phyloP scores from a whole-genome alignment of 2,797 vertebrate genomes.

The Amniataba percoides region DNA sequence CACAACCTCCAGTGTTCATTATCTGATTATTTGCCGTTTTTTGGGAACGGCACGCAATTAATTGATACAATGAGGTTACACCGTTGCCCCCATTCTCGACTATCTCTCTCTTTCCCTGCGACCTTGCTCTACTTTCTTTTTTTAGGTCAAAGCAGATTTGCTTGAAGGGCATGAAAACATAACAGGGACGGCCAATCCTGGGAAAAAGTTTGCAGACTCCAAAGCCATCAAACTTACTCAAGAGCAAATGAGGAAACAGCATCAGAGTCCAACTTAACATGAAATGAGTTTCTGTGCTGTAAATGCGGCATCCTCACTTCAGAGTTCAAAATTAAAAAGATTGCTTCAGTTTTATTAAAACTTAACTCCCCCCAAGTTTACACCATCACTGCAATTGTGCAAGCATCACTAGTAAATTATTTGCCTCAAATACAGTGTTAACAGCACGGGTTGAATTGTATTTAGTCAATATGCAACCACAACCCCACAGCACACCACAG shows the following conservation, averaged over 20 bases:
- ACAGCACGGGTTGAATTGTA: not conserved
- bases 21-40: slow-evolving; percentile 11
- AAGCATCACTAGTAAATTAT: not conserved
- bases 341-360: not conserved
- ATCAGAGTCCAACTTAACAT: not conserved
- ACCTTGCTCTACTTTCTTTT: not conserved
- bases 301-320: not conserved
- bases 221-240: not conserved
- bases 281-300: not conserved
- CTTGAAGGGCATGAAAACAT: slow-evolving; percentile 7
- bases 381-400: not conserved
- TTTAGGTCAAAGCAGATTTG: slow-evolving; percentile 22
- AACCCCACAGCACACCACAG: not conserved
- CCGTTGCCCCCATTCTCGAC: not conserved
- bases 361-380: not conserved
- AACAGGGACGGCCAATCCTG: not conserved
- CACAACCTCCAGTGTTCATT: not conserved
- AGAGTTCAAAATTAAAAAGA: not conserved
- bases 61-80: slow-evolving; percentile 12
- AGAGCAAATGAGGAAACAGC: not conserved
- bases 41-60: not conserved
- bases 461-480: not conserved
- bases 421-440: not conserved
- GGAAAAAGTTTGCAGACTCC: slow-evolving; percentile 12
- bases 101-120: slow-evolving; percentile 2